phyloP scores from a whole-genome alignment of 2,888 invertebrate species.

The Andricus curvator region DNA sequence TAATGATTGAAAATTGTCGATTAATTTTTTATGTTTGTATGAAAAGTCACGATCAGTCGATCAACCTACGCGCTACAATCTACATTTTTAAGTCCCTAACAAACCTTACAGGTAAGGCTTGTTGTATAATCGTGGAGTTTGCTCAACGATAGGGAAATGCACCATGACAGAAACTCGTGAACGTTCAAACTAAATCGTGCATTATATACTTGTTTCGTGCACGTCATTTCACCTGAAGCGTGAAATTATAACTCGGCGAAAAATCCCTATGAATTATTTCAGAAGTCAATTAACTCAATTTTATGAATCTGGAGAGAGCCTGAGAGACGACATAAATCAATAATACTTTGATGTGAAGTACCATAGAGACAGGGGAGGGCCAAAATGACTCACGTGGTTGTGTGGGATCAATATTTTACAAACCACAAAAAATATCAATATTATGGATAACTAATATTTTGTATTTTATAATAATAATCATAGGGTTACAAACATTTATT shows the following conservation, averaged over 20 bases:
- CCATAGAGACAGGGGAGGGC: conserved; percentile 2
- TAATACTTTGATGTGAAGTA: conserved; percentile 19
- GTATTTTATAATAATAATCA: too few species aligned
- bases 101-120: conserved; percentile 53
- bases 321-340: conserved; percentile 21
- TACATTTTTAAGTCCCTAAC: conserved; percentile 46
- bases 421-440: neutral
- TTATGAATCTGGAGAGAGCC: neutral
- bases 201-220: conserved; percentile 2
- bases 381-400: conserved; percentile 17
- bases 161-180: conserved; percentile 18
- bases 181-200: conserved; percentile 18
- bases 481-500: too few species aligned
- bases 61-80: conserved; percentile 48
- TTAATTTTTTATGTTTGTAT: neutral
- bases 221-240: neutral
- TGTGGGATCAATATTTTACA: neutral
- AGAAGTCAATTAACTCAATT: neutral
- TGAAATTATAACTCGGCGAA: neutral
- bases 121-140: conserved; percentile 56
- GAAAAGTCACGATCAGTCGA: conserved; percentile 44
- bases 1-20: neutral
- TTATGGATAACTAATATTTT: too few species aligned
- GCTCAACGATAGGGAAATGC: conserved; percentile 33
- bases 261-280: conserved; percentile 1